These are phyloP conservation scores for Nomada ruficornis DNA, from an alignment of 2,888 invertebrate species.

Conservation along the genomic window DNA sequence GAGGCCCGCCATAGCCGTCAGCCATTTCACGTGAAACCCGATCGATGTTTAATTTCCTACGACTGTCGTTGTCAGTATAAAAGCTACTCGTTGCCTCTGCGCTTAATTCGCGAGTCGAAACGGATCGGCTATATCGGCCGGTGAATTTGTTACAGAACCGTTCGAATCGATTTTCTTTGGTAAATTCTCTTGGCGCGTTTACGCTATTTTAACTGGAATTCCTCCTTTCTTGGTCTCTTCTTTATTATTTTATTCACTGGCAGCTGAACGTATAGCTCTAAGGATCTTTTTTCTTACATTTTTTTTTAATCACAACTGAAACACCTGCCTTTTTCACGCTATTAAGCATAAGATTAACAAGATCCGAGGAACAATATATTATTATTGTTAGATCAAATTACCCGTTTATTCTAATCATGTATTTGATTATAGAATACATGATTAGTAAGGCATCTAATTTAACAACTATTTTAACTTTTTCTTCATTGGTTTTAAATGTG, in stretches of 20 bases:
- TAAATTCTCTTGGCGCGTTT: neutral
- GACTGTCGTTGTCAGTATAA: slow-evolving; percentile 47
- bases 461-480: no score
- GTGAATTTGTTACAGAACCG: slow-evolving; percentile 28
- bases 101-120: slow-evolving; percentile 34
- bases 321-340: no score
- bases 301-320: no score
- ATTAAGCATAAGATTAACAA: no score
- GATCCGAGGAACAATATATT: no score
- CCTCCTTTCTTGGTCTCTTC: neutral
- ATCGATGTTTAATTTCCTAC: slow-evolving; percentile 68
- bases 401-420: no score
- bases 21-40: slow-evolving; percentile 37
- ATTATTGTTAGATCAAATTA: no score
- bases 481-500: neutral
- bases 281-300: no score
- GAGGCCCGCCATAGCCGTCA: slow-evolving; percentile 35
- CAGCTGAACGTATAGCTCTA: no score
- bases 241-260: no score
- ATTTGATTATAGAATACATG: no score
- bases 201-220: neutral
- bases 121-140: slow-evolving; percentile 9
- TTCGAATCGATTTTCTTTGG: neutral
- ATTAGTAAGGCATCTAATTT: no score
- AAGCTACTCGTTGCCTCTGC: slow-evolving; percentile 19